Percentiles rank a stretch among this genome's conserved stretches.
phyloP scores from a whole-genome alignment of 2,113 vertebrate species.

The Hippocampus guttulatus region DNA sequence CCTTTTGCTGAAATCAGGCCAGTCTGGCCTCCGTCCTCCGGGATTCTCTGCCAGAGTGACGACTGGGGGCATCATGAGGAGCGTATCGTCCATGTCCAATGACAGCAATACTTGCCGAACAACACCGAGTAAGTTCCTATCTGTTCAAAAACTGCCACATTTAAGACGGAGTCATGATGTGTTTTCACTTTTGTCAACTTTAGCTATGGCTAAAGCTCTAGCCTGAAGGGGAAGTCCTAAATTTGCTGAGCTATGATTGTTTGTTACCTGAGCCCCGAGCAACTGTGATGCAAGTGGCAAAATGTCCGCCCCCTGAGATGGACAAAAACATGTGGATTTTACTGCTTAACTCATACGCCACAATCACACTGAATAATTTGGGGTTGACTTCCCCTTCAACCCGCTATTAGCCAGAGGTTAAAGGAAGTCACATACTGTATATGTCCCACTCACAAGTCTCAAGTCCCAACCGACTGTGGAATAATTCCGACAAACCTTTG shows the following conservation, averaged over 20 bases:
- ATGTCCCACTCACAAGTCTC: background rate
- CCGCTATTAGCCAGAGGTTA: background rate
- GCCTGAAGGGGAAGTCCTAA: background rate
- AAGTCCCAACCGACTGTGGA: background rate
- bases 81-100: conserved; percentile 83
- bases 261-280: too few species aligned
- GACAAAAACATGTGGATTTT: too few species aligned
- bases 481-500: too few species aligned
- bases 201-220: too few species aligned
- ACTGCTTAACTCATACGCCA: too few species aligned
- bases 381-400: too few species aligned
- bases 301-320: too few species aligned
- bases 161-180: background rate
- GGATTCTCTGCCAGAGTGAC: conserved; percentile 82
- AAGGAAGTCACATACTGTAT: background rate
- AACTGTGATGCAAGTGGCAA: too few species aligned
- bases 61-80: conserved; percentile 84
- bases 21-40: conserved; percentile 86
- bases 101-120: conserved; percentile 77
- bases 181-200: background rate
- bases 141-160: background rate
- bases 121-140: conserved; percentile 77
- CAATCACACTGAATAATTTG: too few species aligned
- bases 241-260: background rate
- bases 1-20: conserved; percentile 79